Evolutionary conservation across 2,113 vertebrate species (phyloP).

Genomic region (Hassar affinis): DNA sequence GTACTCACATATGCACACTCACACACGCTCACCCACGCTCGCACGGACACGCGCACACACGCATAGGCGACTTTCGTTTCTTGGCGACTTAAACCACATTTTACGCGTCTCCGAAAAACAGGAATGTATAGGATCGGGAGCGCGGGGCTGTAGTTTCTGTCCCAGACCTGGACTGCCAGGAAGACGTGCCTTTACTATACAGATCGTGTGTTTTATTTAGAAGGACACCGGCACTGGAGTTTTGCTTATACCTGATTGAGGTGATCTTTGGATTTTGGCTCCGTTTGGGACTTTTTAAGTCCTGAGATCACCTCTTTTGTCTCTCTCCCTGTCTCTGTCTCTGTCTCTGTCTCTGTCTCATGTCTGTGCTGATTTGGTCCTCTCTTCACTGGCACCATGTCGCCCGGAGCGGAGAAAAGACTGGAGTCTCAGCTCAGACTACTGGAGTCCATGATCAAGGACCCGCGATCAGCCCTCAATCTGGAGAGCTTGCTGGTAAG

Average conservation of each 20-base stretch:
- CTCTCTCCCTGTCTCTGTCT: too few relatives aligned
- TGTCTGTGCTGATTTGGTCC: constrained; percentile 47
- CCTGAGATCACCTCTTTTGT: not conserved
- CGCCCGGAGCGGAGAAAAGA: constrained; percentile 75
- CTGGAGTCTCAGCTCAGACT: constrained; percentile 69
- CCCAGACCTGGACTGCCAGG: not conserved
- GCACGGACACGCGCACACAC: not conserved
- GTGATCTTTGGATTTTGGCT: not conserved
- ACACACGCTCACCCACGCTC: too few relatives aligned
- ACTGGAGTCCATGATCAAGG: constrained; percentile 2
- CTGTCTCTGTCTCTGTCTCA: constrained; percentile 3
- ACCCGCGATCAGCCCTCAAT: constrained; percentile 84
- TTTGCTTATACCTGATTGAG: not conserved
- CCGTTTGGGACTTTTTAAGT: not conserved
- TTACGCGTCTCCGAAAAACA: not conserved
- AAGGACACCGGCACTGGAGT: not conserved
- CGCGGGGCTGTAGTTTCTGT: not conserved
- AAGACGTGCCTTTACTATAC: not conserved
- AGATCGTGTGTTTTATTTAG: not conserved
- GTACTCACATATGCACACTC: constrained; percentile 17
- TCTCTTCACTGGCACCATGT: constrained; percentile 72
- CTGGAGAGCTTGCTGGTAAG: constrained; percentile 90
- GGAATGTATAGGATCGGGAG: not conserved
- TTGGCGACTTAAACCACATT: not conserved
- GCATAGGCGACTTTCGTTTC: not conserved